phyloP scores from a whole-genome alignment of 2,888 invertebrate genomes.

The Tillus elongatus region DNA sequence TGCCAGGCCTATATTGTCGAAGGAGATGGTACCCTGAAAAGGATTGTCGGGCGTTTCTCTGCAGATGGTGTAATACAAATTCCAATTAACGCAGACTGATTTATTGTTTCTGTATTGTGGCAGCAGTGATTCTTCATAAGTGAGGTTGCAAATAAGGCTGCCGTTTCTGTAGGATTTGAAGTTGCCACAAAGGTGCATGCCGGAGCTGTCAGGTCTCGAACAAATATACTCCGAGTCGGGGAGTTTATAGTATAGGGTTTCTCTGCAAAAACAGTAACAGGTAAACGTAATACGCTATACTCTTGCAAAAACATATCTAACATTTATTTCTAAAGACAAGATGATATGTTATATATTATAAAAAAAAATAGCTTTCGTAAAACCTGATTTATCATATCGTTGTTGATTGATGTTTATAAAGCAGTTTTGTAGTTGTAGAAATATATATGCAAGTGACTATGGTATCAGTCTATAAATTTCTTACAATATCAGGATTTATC shows the following conservation, averaged over 20 bases:
- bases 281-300: no score
- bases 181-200: constrained; percentile 84
- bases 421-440: no score
- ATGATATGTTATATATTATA: no score
- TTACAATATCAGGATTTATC: no score
- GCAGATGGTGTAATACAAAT: constrained; percentile 95
- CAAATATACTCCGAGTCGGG: constrained; percentile 96
- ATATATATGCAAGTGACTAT: no score
- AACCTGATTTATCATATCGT: no score
- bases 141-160: constrained; percentile 66
- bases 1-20: constrained; percentile 98
- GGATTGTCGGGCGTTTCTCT: constrained; percentile 90
- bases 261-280: constrained; percentile 40
- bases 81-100: constrained; percentile 92
- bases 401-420: no score
- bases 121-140: constrained; percentile 35
- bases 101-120: constrained; percentile 29
- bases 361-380: no score
- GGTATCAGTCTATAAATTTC: no score
- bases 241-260: constrained; percentile 67
- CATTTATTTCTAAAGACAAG: no score
- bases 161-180: constrained; percentile 73
- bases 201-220: constrained; percentile 83
- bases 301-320: no score
- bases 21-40: constrained; percentile 97